Percentiles rank a stretch among this genome's conserved stretches.
These are phyloP conservation scores for Ornithorhynchus anatinus DNA, from an alignment of 2,113 vertebrate genomes.

Conservation along the genomic window DNA sequence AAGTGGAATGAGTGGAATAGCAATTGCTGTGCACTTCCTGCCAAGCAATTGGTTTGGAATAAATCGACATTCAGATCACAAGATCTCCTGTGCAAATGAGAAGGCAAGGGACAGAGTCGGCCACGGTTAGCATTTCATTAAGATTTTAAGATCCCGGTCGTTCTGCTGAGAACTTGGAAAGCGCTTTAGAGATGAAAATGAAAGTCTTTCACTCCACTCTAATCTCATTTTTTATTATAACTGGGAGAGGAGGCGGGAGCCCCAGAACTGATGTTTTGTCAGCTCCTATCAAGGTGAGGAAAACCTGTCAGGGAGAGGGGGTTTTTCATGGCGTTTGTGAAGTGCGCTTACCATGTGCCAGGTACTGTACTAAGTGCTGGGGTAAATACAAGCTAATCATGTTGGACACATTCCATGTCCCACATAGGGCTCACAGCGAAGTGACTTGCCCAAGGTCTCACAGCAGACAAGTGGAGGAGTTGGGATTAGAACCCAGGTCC, in stretches of 20 bases:
- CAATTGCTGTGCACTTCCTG: background rate
- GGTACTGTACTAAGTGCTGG: no score
- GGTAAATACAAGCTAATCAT: no score
- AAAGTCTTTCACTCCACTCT: background rate
- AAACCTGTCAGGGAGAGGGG: no score
- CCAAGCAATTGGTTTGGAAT: conserved; percentile 5
- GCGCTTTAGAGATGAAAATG: background rate
- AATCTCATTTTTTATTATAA: background rate
- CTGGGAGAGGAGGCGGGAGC: background rate
- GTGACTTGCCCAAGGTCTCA: no score
- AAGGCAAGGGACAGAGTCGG: background rate
- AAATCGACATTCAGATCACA: conserved; percentile 20
- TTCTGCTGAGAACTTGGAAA: fast-evolving
- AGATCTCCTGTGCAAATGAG: background rate
- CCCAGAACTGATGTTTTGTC: no score
- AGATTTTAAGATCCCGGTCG: background rate
- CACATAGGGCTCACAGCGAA: no score
- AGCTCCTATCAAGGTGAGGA: no score
- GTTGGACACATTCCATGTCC: no score
- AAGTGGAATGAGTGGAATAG: background rate
- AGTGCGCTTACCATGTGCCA: no score
- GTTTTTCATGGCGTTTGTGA: no score
- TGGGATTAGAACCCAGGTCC: no score
- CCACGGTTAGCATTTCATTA: background rate
- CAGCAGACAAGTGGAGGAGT: no score